Percentiles rank a stretch among this genome's conserved stretches.
Conservation (phyloP, 2,797 vertebrate genomes). For the Carduelis carduelis region DNA sequence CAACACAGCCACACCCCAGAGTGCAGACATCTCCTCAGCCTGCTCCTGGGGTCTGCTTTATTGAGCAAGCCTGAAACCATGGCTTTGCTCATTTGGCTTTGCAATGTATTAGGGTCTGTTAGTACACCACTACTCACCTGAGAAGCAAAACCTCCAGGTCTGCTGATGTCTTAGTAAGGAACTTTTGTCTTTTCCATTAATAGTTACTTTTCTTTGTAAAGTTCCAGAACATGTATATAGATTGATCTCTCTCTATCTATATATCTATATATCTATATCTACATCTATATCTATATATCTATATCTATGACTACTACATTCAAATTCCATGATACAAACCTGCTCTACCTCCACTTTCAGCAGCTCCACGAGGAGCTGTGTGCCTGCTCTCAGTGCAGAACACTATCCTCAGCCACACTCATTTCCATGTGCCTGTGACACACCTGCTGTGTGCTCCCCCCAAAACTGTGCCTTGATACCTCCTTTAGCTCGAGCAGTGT, state of each 20-base stretch:
- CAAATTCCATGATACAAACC: neutral
- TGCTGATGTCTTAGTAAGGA: neutral
- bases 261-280: too few species aligned
- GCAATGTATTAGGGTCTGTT: neutral
- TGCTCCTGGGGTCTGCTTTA: neutral
- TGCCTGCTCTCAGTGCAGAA: neutral
- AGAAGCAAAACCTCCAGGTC: neutral
- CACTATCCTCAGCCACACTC: neutral
- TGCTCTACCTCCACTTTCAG: neutral
- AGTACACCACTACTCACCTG: neutral
- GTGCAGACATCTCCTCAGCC: neutral
- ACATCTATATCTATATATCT: too few species aligned
- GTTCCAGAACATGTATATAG: neutral
- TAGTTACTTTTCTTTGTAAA: neutral
- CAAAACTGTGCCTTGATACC: neutral
- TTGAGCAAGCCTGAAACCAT: neutral
- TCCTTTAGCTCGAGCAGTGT: neutral
- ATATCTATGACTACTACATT: neutral
- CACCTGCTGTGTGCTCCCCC: neutral
- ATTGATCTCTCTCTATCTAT: neutral
- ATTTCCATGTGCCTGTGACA: neutral
- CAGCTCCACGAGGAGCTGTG: neutral
- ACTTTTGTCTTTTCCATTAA: neutral
- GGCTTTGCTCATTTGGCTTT: neutral
- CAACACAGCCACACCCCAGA: neutral